These are phyloP conservation scores for Carpatolechia fugitivella DNA, from an alignment of 2,888 invertebrate genomes.

Conservation along the genomic window DNA sequence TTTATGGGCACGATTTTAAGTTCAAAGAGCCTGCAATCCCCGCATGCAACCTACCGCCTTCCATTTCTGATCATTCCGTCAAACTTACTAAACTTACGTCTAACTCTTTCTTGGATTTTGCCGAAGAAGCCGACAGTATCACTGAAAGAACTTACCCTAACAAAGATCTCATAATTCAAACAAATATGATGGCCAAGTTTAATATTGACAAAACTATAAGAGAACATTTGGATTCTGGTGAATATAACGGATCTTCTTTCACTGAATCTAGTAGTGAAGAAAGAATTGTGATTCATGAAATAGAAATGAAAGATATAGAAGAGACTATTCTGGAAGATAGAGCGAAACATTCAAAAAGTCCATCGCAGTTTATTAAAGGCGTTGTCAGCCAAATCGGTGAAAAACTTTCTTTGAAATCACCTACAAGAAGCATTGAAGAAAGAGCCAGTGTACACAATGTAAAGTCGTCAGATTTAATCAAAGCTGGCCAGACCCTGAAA, in stretches of 20 bases:
- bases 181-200: conserved; percentile 71
- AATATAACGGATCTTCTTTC: conserved; percentile 63
- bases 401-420: conserved; percentile 40
- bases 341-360: conserved; percentile 45
- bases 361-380: conserved; percentile 49
- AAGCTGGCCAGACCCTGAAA: conserved; percentile 50
- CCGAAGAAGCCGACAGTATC: conserved; percentile 62
- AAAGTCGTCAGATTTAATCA: conserved; percentile 53
- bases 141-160: conserved; percentile 55
- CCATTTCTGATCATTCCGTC: conserved; percentile 62
- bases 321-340: conserved; percentile 27
- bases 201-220: conserved; percentile 59
- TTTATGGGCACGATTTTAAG: conserved; percentile 71
- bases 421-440: conserved; percentile 31
- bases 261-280: conserved; percentile 71
- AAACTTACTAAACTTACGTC: conserved; percentile 60
- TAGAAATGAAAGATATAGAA: conserved; percentile 28
- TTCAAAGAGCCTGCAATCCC: conserved; percentile 50
- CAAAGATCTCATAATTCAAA: conserved; percentile 60
- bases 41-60: conserved; percentile 61
- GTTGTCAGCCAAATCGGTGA: conserved; percentile 50
- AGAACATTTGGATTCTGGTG: conserved; percentile 65
- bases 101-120: conserved; percentile 61
- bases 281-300: conserved; percentile 47
- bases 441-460: conserved; percentile 57